These are phyloP conservation scores for Drosophila rubida DNA, from an alignment of 2,888 invertebrate genomes.

Conservation along the genomic window DNA sequence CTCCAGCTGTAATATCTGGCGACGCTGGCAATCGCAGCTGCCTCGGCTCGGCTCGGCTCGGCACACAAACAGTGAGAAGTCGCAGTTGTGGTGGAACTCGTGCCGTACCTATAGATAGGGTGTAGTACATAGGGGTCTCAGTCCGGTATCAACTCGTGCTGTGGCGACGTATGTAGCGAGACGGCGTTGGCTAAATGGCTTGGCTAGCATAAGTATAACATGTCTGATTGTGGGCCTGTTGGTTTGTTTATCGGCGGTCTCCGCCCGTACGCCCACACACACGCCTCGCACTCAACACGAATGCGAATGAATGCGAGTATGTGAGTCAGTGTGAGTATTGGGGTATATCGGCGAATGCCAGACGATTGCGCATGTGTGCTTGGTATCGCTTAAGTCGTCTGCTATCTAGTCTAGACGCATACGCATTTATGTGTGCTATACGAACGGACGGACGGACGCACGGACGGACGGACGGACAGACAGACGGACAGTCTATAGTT, in stretches of 20 bases:
- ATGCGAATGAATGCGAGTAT: not conserved
- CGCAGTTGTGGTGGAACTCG: not conserved
- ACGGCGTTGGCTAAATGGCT: conserved; percentile 40
- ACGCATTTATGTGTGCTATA: conserved; percentile 33
- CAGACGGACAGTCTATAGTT: conserved; percentile 17
- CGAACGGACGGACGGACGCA: conserved; percentile 4
- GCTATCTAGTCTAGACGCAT: conserved; percentile 83
- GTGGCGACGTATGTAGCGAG: not conserved
- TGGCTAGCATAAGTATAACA: conserved; percentile 56
- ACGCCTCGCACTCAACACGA: not conserved
- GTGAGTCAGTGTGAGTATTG: conserved; percentile 3
- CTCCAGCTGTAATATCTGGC: conserved; percentile 12
- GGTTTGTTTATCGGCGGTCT: conserved; percentile 56
- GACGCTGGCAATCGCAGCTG: not conserved
- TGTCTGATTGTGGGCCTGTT: conserved; percentile 49
- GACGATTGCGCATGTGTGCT: conserved; percentile 72
- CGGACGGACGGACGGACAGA: conserved; percentile 15
- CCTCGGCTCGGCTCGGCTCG: no score
- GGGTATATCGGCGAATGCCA: conserved; percentile 38
- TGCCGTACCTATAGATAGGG: not conserved
- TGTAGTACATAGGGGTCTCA: conserved; percentile 19
- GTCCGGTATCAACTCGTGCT: not conserved
- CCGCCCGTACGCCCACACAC: conserved; percentile 48
- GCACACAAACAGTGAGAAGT: not conserved
- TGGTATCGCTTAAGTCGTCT: conserved; percentile 80